Conservation (phyloP, 2,797 vertebrate genomes). For the Enteromius radiatus region DNA sequence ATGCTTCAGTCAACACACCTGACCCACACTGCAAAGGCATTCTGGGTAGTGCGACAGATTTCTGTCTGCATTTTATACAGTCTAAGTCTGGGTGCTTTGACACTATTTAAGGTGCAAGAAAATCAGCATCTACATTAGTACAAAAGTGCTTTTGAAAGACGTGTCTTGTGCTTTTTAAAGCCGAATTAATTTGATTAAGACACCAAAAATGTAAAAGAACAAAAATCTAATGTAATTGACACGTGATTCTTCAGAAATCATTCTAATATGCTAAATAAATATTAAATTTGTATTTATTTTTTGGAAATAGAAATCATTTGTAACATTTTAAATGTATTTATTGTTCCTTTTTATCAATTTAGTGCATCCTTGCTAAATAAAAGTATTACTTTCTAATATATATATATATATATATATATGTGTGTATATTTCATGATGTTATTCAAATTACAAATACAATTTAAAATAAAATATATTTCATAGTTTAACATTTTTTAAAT, state of each 20-base stretch:
- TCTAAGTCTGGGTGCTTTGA: background rate
- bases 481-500: background rate
- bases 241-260: background rate
- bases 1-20: conserved; percentile 2
- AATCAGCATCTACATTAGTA: background rate
- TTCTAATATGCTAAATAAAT: no score
- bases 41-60: background rate
- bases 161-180: background rate
- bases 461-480: background rate
- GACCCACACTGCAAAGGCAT: background rate
- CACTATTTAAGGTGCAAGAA: background rate
- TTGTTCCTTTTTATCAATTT: background rate
- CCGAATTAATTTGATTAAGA: background rate
- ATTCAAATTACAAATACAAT: background rate
- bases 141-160: background rate
- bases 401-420: background rate
- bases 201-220: no score
- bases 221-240: no score
- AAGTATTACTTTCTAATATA: background rate
- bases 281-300: no score
- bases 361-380: background rate
- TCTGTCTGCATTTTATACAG: conserved; percentile 17
- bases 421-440: background rate
- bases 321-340: background rate
- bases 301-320: background rate